These are phyloP conservation scores for Drosophila neotestacea DNA, from an alignment of 2,888 invertebrate genomes.

Conservation along the genomic window DNA sequence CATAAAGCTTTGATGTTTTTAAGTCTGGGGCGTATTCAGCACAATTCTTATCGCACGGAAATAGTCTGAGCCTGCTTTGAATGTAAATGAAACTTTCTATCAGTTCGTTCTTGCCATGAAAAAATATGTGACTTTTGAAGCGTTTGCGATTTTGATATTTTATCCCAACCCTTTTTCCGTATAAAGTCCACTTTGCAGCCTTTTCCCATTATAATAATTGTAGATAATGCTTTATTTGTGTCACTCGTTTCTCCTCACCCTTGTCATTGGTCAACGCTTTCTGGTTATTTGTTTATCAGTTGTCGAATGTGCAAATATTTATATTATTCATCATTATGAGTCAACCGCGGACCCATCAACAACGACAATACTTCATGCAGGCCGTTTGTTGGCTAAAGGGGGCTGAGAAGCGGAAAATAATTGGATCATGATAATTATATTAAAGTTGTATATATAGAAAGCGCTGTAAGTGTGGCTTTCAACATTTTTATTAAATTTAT, in stretches of 20 bases:
- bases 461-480: slow-evolving; percentile 7
- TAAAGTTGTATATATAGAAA: slow-evolving; percentile 29
- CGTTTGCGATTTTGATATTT: background rate
- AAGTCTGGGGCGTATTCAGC: slow-evolving; percentile 24
- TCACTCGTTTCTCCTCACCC: slow-evolving; percentile 7
- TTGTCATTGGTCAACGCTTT: slow-evolving; percentile 9
- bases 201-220: slow-evolving; percentile 3
- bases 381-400: background rate
- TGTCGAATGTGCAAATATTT: slow-evolving; percentile 42
- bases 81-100: background rate
- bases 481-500: background rate
- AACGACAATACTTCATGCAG: slow-evolving; percentile 2
- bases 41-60: slow-evolving; percentile 19
- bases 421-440: slow-evolving; percentile 42
- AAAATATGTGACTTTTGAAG: slow-evolving; percentile 11
- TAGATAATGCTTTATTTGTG: slow-evolving; percentile 16
- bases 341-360: slow-evolving; percentile 21
- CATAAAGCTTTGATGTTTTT: background rate
- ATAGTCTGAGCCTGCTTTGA: slow-evolving; percentile 1
- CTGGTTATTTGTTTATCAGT: slow-evolving; percentile 46
- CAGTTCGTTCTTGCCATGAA: background rate
- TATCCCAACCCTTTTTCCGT: background rate
- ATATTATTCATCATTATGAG: slow-evolving; percentile 51
- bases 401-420: slow-evolving; percentile 5
- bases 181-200: slow-evolving; percentile 8